Percentiles rank a stretch among this genome's conserved stretches.
These are phyloP conservation scores for Alaudala cheleensis DNA, from an alignment of 2,113 vertebrate species.

Conservation along the genomic window DNA sequence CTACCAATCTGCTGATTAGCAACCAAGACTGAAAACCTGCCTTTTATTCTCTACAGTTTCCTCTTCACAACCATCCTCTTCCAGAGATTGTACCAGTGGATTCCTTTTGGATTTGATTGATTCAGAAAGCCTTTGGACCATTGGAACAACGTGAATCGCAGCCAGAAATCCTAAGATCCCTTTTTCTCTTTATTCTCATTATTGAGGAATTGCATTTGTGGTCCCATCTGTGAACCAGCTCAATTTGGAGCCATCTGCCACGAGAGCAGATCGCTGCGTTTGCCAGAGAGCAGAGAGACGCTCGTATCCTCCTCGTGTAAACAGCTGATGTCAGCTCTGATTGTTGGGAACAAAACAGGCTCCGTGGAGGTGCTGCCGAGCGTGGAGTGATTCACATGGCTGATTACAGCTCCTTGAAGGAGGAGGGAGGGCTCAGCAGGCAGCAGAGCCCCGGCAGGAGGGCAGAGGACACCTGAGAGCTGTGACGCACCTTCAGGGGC, in stretches of 20 bases:
- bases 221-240: constrained; percentile 70
- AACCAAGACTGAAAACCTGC: background rate
- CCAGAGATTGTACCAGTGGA: background rate
- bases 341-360: constrained; percentile 46
- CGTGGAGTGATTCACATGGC: background rate
- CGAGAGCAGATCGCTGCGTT: constrained; percentile 64
- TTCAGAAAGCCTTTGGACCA: background rate
- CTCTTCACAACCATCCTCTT: background rate
- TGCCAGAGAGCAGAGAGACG: constrained; percentile 55
- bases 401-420: background rate
- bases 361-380: background rate
- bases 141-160: background rate
- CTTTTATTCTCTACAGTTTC: background rate
- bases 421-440: background rate
- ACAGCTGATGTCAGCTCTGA: constrained; percentile 44
- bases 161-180: background rate
- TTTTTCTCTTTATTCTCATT: background rate
- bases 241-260: constrained; percentile 73
- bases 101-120: background rate
- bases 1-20: background rate
- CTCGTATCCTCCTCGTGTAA: constrained; percentile 23
- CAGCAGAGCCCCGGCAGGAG: background rate
- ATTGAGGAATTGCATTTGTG: constrained; percentile 54
- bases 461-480: background rate
- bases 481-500: background rate